Evolutionary conservation across 35 echinoderm and acorn worm genomes (phyloP).

Genomic region (Apostichopus japonicus): DNA sequence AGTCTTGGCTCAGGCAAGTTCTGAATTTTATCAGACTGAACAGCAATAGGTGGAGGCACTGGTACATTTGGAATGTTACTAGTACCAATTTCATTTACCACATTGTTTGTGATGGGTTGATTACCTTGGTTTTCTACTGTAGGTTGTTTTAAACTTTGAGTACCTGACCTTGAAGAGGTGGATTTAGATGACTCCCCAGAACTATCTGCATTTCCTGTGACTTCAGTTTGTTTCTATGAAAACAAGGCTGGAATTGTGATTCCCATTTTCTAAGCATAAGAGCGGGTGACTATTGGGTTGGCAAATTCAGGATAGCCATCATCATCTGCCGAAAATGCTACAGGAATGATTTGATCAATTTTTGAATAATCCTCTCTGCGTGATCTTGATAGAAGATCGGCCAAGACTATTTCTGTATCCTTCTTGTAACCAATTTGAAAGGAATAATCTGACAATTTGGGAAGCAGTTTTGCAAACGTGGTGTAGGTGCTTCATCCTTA

Average conservation of each 20-base stretch:
- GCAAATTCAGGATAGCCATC: background rate
- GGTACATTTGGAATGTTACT: background rate
- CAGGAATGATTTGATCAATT: constrained; percentile 30
- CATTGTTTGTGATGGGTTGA: background rate
- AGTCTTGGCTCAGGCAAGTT: constrained; percentile 39
- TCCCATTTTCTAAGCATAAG: constrained; percentile 46
- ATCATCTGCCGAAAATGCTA: background rate
- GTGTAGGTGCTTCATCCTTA: constrained; percentile 14
- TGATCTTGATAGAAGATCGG: too few species aligned
- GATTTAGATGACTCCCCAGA: background rate
- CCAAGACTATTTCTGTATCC: constrained; percentile 15
- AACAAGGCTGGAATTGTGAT: constrained; percentile 15
- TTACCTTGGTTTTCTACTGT: background rate
- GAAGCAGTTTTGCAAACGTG: constrained; percentile 24
- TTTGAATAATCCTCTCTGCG: background rate
- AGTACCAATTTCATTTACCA: background rate
- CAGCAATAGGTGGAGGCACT: background rate
- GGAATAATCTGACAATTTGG: constrained; percentile 47
- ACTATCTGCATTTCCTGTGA: background rate
- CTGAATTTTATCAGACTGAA: background rate
- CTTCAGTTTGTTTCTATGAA: constrained; percentile 14
- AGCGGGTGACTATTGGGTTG: constrained; percentile 19
- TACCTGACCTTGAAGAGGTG: background rate
- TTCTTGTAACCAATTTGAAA: constrained; percentile 17
- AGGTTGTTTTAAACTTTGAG: background rate